Base-by-base conservation (phyloP, 2,113 vertebrate genomes). In the Cyphomyrus plagiostoma region DNA sequence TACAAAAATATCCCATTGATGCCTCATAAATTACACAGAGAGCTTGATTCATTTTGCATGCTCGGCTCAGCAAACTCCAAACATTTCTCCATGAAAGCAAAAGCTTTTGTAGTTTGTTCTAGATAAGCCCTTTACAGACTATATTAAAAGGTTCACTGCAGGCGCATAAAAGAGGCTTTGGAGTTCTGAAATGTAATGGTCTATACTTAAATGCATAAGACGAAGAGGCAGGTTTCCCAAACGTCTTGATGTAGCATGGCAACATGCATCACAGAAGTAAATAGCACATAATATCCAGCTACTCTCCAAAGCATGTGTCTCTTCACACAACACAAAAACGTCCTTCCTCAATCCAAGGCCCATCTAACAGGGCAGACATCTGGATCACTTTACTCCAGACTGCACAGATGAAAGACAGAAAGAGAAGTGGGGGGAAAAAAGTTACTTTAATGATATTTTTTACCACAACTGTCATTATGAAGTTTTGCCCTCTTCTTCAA, bases 1-100 rank as follows among this genome's bases (percentile, higher is more conserved):
- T 17, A 39, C 70, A 35, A 77, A 84, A 84, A 84, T 62, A 89
- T 84, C 88, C 30, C 50, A 84, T 46, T 58, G 19, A 89, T 62
- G 39, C 10, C 39, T 8, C 42, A 30, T 26, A 83, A 42, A 53
- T 56, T 39, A 83, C 48, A 23, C 17, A 30, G 35, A 21, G 52
- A 77, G 30, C n/a, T 50, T 48, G 46, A 82, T 53, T 89, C 58
- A 70, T 89, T 70, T 50, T 10, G 15, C 23, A 42, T 19, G 15
- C n/a, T 87, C n/a, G 3, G n/a, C n/a, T 50, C 17, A 70, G 30
- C 30, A 66, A 50, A 50, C 21, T 74, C 26, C 35, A 39, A 87
- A 87, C 45, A 35, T 35, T 30, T 53, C 50, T n/a, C 21, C 19
- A n/a, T 53, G 30, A 53, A 87, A 19, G 30, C 10, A 17, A 87